A percentile compares a stretch with the other conserved stretches of the same genome.
Evolutionary conservation across 2,888 invertebrate species (phyloP).

Genomic region (Dynastes hyllus): DNA sequence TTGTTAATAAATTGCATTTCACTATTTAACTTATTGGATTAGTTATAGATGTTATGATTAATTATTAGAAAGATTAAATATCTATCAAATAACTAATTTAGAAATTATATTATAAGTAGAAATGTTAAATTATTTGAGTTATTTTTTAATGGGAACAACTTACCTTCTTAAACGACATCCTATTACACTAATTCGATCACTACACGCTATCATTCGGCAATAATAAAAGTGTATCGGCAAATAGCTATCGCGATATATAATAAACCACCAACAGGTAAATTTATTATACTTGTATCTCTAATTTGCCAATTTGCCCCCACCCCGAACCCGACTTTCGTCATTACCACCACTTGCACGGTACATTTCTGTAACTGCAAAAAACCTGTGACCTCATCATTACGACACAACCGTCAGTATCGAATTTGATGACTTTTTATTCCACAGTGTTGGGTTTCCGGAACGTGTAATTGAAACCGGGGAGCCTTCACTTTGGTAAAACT

Average conservation of each 20-base stretch:
- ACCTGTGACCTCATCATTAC: not conserved
- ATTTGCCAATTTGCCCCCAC: constrained; percentile 35
- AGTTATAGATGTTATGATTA: too few relatives aligned
- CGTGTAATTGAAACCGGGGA: constrained; percentile 9
- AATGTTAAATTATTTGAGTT: not conserved
- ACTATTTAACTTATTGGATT: too few relatives aligned
- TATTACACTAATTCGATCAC: not conserved
- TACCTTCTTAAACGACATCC: constrained; percentile 34
- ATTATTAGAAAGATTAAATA: too few relatives aligned
- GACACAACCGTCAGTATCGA: not conserved
- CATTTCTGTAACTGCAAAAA: constrained; percentile 6
- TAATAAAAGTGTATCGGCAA: not conserved
- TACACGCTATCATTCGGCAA: not conserved
- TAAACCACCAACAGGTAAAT: constrained; percentile 36
- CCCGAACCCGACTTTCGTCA: constrained; percentile 19
- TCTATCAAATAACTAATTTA: too few relatives aligned
- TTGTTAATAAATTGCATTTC: too few relatives aligned
- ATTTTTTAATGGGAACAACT: not conserved
- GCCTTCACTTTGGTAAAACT: constrained; percentile 11
- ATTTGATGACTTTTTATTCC: not conserved
- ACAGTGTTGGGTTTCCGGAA: constrained; percentile 11
- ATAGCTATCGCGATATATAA: not conserved
- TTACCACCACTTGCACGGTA: constrained; percentile 18
- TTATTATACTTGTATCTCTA: constrained; percentile 29
- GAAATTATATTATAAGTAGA: too few relatives aligned